A percentile compares a stretch with the other conserved stretches of the same genome.
These are phyloP conservation scores for Drosophila sechellia DNA, from an alignment of 1,140 invertebrate genomes.

Conservation along the genomic window DNA sequence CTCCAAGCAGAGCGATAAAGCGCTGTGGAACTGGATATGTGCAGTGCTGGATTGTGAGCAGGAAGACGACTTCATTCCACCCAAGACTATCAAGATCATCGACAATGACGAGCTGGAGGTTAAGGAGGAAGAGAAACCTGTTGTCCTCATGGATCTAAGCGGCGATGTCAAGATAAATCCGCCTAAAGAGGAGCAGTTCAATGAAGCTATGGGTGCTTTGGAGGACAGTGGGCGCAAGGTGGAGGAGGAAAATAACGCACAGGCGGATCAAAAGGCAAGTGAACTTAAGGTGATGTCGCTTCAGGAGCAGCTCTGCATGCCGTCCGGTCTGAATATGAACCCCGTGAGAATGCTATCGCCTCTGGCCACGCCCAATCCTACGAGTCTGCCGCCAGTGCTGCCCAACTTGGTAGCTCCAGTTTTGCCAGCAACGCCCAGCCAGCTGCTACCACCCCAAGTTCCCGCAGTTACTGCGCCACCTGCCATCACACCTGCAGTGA, in stretches of 20 bases:
- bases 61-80: slow-evolving; percentile 81
- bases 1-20: slow-evolving; percentile 87
- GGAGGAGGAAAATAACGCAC: slow-evolving; percentile 59
- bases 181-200: slow-evolving; percentile 55
- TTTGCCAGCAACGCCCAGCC: slow-evolving; percentile 21
- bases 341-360: slow-evolving; percentile 81
- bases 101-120: slow-evolving; percentile 70
- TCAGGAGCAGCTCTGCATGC: slow-evolving; percentile 82
- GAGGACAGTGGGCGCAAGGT: slow-evolving; percentile 60
- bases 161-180: slow-evolving; percentile 54
- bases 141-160: slow-evolving; percentile 10
- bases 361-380: slow-evolving; percentile 74
- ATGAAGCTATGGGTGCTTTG: slow-evolving; percentile 31
- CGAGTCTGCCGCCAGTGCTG: slow-evolving; percentile 48
- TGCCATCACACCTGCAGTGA: slow-evolving; percentile 26
- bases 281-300: slow-evolving; percentile 81
- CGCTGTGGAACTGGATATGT: slow-evolving; percentile 87
- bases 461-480: slow-evolving; percentile 5
- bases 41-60: slow-evolving; percentile 77
- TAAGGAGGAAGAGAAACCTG: slow-evolving; percentile 47
- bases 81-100: slow-evolving; percentile 78
- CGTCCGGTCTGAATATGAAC: slow-evolving; percentile 84
- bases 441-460: slow-evolving; percentile 36
- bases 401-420: slow-evolving; percentile 39
- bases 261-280: slow-evolving; percentile 73